These are phyloP conservation scores for Crematogaster levior DNA, from an alignment of 2,888 invertebrate genomes.

Conservation along the genomic window DNA sequence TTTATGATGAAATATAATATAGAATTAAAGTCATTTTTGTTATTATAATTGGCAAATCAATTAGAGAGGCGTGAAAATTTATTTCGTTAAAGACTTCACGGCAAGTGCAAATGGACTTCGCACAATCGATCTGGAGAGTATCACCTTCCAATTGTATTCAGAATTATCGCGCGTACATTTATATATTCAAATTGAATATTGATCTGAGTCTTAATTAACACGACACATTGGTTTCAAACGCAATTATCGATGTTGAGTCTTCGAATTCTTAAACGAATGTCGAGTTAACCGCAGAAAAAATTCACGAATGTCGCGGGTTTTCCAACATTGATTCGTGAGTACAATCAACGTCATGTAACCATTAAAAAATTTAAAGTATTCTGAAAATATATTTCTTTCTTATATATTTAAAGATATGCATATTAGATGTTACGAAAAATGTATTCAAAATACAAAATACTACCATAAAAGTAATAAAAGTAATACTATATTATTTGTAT, in stretches of 20 bases:
- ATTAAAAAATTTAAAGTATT: neutral
- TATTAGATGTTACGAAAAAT: neutral
- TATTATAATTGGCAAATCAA: conserved; percentile 15
- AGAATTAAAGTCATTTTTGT: neutral
- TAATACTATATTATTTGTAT: neutral
- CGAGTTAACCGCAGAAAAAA: neutral
- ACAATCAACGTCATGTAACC: conserved; percentile 33
- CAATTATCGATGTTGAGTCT: neutral
- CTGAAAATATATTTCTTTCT: neutral
- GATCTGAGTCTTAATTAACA: conserved; percentile 30
- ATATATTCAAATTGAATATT: conserved; percentile 33
- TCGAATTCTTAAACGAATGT: conserved; percentile 1
- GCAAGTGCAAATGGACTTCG: neutral
- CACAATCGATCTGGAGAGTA: conserved; percentile 1
- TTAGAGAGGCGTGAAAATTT: neutral
- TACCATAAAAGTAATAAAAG: neutral
- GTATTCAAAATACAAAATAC: neutral
- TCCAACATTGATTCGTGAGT: conserved; percentile 32
- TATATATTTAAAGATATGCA: neutral
- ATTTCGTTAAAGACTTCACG: conserved; percentile 28
- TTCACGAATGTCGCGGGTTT: neutral
- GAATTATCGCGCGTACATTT: conserved; percentile 13
- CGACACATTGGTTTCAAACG: neutral
- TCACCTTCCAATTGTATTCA: conserved; percentile 16
- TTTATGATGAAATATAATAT: neutral